phyloP scores from a whole-genome alignment of 1,140 invertebrate genomes.

The Trissolcus basalis region DNA sequence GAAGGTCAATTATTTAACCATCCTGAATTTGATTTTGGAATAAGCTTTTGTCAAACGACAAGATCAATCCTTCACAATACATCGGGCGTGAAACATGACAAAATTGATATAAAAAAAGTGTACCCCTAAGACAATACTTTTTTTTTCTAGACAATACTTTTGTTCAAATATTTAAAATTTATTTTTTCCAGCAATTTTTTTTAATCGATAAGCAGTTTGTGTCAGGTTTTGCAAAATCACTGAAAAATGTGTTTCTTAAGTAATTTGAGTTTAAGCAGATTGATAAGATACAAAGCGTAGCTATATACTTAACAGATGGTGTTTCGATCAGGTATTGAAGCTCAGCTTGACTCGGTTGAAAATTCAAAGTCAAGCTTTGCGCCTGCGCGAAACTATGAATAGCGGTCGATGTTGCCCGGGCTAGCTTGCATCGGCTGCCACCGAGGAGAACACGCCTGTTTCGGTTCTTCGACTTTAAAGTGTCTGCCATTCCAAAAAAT shows the following conservation, averaged over 20 bases:
- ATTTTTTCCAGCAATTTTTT: no score
- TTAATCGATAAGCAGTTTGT: no score
- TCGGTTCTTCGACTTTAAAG: conserved; percentile 61
- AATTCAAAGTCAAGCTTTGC: conserved; percentile 64
- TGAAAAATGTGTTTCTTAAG: conserved; percentile 2
- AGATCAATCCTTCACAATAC: not conserved
- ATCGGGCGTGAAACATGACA: not conserved
- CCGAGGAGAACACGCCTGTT: conserved; percentile 55
- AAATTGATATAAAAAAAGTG: conserved; percentile 1
- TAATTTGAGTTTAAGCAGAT: no score
- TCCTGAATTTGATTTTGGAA: conserved; percentile 37
- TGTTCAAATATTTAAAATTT: no score
- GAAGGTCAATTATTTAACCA: conserved; percentile 61
- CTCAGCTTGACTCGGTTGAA: conserved; percentile 64
- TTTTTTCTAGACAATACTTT: no score
- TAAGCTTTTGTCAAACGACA: not conserved
- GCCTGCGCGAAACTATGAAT: conserved; percentile 68
- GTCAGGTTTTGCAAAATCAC: no score
- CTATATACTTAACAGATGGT: conserved; percentile 50
- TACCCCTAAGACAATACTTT: no score
- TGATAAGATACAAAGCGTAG: conserved; percentile 33
- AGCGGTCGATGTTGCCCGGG: conserved; percentile 75
- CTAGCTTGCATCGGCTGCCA: conserved; percentile 65
- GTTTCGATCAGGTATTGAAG: conserved; percentile 70
- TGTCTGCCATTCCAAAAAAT: conserved; percentile 62